A percentile compares a stretch with the other conserved stretches of the same genome.
Conservation (phyloP, 2,888 invertebrate species). For the Drosophila glabriapex region DNA sequence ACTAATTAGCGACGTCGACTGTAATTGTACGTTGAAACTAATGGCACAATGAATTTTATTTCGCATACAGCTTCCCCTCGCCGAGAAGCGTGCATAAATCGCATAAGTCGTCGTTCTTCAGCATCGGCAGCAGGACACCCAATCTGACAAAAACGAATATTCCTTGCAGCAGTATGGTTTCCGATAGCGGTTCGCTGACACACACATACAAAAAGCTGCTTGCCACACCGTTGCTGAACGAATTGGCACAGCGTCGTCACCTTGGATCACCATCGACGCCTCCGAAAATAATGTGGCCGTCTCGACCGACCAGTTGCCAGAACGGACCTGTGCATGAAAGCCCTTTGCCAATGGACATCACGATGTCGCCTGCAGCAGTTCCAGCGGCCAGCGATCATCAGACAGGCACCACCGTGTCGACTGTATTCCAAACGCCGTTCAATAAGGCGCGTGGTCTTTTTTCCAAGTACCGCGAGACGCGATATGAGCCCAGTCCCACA, state of each 20-base stretch:
- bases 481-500: slow-evolving; percentile 36
- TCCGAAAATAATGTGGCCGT: slow-evolving; percentile 15
- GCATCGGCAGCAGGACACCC: background rate
- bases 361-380: slow-evolving; percentile 22
- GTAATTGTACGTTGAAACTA: background rate
- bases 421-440: slow-evolving; percentile 62
- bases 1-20: no score
- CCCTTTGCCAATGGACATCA: background rate
- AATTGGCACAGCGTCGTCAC: slow-evolving; percentile 1
- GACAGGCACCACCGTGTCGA: slow-evolving; percentile 17
- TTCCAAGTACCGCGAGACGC: slow-evolving; percentile 67
- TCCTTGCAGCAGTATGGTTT: slow-evolving; percentile 10
- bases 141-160: background rate
- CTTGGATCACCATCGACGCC: slow-evolving; percentile 8
- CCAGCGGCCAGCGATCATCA: slow-evolving; percentile 17
- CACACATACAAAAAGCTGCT: slow-evolving; percentile 41
- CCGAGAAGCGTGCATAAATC: slow-evolving; percentile 74
- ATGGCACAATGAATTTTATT: slow-evolving; percentile 14
- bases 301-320: background rate
- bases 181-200: slow-evolving; percentile 6
- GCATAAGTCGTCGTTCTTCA: slow-evolving; percentile 39
- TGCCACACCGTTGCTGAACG: slow-evolving; percentile 47
- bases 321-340: slow-evolving; percentile 4
- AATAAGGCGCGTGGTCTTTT: slow-evolving; percentile 73
- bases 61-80: slow-evolving; percentile 79